Percentiles rank a stretch among this genome's conserved stretches.
These are phyloP conservation scores for Polypedilum pembai DNA, from an alignment of 1,140 invertebrate species.

Conservation along the genomic window DNA sequence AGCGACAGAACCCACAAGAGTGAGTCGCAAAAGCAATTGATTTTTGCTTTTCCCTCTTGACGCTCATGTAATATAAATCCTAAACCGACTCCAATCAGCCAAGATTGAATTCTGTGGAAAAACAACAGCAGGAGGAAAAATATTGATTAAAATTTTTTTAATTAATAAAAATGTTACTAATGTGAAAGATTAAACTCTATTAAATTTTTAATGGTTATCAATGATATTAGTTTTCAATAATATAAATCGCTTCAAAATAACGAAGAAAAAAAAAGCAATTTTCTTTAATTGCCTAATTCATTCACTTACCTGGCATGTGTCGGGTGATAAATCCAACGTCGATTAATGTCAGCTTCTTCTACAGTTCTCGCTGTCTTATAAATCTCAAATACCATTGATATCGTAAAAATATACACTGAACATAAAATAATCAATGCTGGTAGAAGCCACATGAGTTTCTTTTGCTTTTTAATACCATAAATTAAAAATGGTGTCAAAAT, in stretches of 20 bases:
- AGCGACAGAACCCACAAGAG: neutral
- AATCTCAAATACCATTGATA: neutral
- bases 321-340: neutral
- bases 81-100: neutral
- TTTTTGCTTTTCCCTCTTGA: neutral
- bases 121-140: too few species aligned
- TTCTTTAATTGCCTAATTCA: too few species aligned
- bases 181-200: too few species aligned
- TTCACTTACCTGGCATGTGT: conserved; percentile 11
- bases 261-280: too few species aligned
- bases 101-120: neutral
- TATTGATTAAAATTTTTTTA: too few species aligned
- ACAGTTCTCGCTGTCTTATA: neutral
- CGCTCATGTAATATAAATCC: neutral
- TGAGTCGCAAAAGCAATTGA: neutral
- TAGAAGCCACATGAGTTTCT: neutral
- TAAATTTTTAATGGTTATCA: too few species aligned
- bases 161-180: too few species aligned
- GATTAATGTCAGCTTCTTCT: neutral
- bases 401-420: neutral
- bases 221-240: too few species aligned
- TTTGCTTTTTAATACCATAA: neutral
- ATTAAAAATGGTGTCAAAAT: neutral
- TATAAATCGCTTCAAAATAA: too few species aligned
- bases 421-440: neutral